A percentile compares a stretch with the other conserved stretches of the same genome.
Evolutionary conservation across 2,797 vertebrate species (phyloP).

Genomic region (Melanotaenia pygmaea): DNA sequence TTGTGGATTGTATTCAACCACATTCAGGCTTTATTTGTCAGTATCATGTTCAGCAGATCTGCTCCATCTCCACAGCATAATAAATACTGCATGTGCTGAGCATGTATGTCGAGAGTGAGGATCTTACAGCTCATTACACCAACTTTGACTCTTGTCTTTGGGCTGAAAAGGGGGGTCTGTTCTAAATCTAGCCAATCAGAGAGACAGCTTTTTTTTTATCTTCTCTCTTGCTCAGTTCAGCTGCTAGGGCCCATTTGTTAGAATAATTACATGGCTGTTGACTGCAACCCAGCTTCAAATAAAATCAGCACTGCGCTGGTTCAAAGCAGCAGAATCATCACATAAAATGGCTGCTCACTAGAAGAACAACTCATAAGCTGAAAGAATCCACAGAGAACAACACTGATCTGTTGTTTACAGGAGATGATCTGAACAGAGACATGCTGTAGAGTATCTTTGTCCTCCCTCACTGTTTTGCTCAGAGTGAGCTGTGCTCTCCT

Average conservation of each 20-base stretch:
- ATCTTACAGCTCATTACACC: neutral
- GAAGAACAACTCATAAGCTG: neutral
- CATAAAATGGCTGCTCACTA: constrained; percentile 47
- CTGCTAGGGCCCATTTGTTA: constrained; percentile 67
- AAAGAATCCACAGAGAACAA: constrained; percentile 4
- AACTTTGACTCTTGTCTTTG: neutral
- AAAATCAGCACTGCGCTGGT: constrained; percentile 38
- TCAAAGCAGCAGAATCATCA: constrained; percentile 45
- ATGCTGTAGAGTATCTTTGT: constrained; percentile 31
- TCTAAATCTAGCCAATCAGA: constrained; percentile 68
- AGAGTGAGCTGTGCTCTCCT: constrained; percentile 59
- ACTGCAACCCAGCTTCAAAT: constrained; percentile 55
- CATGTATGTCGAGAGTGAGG: neutral
- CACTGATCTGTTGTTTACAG: constrained; percentile 11
- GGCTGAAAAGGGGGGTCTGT: constrained; percentile 39
- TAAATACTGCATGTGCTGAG: neutral
- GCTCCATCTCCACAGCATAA: neutral
- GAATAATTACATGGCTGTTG: constrained; percentile 71
- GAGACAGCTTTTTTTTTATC: constrained; percentile 11
- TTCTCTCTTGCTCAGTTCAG: constrained; percentile 41
- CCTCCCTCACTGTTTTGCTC: constrained; percentile 55
- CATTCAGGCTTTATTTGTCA: constrained; percentile 23
- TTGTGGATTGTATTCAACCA: constrained; percentile 59
- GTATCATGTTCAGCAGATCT: constrained; percentile 17
- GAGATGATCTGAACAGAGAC: constrained; percentile 33